phyloP scores from a whole-genome alignment of 2,113 vertebrate genomes.

The Hirundichthys speculiger region DNA sequence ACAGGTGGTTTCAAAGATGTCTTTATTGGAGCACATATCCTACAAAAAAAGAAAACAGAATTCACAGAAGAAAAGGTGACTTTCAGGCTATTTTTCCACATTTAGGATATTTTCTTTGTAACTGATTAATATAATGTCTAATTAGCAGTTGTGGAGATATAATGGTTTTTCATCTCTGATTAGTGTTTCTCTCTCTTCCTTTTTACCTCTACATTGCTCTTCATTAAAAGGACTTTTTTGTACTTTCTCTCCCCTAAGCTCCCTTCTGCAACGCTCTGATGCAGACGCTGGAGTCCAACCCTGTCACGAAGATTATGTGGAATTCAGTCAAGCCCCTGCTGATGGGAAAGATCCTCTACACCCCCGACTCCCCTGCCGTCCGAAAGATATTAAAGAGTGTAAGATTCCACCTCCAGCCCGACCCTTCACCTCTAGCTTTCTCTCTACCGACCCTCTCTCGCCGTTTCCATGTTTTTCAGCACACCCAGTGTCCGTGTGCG shows the following conservation, averaged over 20 bases:
- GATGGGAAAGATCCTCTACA: conserved; percentile 96
- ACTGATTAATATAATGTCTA: no score
- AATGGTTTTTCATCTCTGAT: no score
- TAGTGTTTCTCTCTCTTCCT: no score
- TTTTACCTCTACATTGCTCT: no score
- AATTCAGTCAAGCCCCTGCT: conserved; percentile 93
- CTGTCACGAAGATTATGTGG: conserved; percentile 94
- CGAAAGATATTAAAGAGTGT: conserved; percentile 90
- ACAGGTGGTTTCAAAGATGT: no score
- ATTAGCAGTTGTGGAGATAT: no score
- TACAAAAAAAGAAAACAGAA: no score
- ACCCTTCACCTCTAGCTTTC: conserved; percentile 48
- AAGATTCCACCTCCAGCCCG: conserved; percentile 71
- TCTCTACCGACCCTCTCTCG: conserved; percentile 1
- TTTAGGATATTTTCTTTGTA: no score
- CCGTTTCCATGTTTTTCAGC: conserved; percentile 12
- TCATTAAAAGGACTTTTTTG: background rate
- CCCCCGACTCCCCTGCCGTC: conserved; percentile 88
- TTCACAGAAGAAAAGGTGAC: no score
- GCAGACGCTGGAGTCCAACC: conserved; percentile 93
- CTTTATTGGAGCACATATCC: no score
- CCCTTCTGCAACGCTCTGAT: conserved; percentile 94
- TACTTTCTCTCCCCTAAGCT: conserved; percentile 71
- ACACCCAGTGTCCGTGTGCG: no score
- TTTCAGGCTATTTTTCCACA: no score